Evolutionary conservation across 2,797 vertebrate species (phyloP), one percentile per base, ranked within the genome.

Genomic region (Chaenodraco wilsoni): DNA sequence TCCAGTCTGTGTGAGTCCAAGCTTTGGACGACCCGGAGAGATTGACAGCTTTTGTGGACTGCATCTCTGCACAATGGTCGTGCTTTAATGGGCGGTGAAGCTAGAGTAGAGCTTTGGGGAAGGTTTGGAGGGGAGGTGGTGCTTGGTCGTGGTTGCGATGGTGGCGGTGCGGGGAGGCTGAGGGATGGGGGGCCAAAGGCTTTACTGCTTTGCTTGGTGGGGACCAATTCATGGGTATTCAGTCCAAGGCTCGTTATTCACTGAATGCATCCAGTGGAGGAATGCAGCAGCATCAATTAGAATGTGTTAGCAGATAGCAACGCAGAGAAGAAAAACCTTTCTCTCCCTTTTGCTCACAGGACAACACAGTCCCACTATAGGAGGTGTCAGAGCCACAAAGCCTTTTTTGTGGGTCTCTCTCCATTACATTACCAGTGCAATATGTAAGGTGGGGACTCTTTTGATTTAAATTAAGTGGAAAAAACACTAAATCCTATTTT

Each of bases 391-490:
- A 90, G 89, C 94, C 93, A 98, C 97, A 98, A 99, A 97, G 96
- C 91, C 87, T 90, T 95, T 97, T 97, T 97, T 98, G 96, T 97
- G 96, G 92, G 94, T 95, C 95, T 65, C 93, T 95, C 95, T 96
- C 96, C 96, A 97, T 96, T 90, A 89, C 97, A 97, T 96, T 97
- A 98, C 95, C 95, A 95, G 93, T 93, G 96, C 96, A 98, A 98
- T 98, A 98, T 97, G 97, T 98, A 99, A 98, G 96, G 96, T 97
- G 97, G 96, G 94, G 91, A 96, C 95, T 97, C 97, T 98, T 97
- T 99, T 98, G 97, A 97, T 96, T 96, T 95, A 96, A 97, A 99
- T 99, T 97, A 98, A 98, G 97, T 97, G 96, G 96, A 98, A 98
- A 95, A 99, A 97, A 97, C 96, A 98, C 97, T 99, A 98, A 98